Conservation (phyloP, 2,797 vertebrate species). For the Melanogrammus aeglefinus region DNA sequence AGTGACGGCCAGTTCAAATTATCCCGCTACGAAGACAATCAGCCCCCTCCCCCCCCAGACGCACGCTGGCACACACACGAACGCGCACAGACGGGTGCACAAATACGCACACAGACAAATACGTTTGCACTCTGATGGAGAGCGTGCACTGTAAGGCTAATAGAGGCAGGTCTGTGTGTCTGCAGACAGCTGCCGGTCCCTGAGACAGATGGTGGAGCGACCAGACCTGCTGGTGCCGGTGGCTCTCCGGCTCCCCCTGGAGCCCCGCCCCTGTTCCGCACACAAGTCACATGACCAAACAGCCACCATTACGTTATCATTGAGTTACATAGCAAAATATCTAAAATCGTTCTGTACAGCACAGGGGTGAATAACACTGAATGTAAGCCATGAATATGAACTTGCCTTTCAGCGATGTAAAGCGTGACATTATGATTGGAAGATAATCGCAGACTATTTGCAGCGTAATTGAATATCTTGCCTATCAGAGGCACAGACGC, state of each 20-base stretch:
- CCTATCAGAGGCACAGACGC: neutral
- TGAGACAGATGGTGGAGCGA: conserved; percentile 67
- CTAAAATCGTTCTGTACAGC: neutral
- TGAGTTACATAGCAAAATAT: neutral
- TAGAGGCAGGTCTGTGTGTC: conserved; percentile 34
- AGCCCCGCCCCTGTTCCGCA: conserved; percentile 41
- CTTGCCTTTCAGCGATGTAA: neutral
- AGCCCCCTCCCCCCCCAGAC: too few species aligned
- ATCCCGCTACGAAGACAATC: conserved; percentile 48
- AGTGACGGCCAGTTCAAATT: conserved; percentile 41
- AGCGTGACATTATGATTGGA: neutral
- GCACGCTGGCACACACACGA: too few species aligned
- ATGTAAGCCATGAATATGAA: neutral
- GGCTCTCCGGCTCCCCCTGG: conserved; percentile 31
- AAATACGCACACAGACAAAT: conserved; percentile 18
- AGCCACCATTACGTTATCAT: neutral
- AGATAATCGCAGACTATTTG: neutral
- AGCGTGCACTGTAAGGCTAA: conserved; percentile 43
- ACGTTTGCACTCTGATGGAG: conserved; percentile 17
- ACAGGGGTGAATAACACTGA: neutral
- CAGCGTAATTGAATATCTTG: neutral
- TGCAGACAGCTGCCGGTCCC: conserved; percentile 69
- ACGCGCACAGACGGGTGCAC: conserved; percentile 17
- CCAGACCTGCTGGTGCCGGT: conserved; percentile 60
- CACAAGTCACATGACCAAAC: neutral